Percentiles rank a stretch among this genome's conserved stretches.
These are phyloP conservation scores for Plestiodon gilberti DNA, from an alignment of 2,113 vertebrate species.

Conservation along the genomic window DNA sequence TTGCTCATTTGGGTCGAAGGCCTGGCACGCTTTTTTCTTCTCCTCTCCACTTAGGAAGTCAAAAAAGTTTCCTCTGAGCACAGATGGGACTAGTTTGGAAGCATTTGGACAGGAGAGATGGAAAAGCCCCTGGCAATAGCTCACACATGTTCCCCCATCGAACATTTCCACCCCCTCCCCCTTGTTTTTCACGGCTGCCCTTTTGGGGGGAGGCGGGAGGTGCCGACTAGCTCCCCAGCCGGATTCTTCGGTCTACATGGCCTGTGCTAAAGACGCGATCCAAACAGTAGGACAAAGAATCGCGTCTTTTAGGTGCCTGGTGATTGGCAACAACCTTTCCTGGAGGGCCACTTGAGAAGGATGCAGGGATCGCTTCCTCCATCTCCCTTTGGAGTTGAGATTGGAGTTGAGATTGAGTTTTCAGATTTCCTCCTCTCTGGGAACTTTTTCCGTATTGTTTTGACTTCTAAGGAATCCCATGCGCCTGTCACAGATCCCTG, in stretches of 20 bases:
- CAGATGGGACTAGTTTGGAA: constrained; percentile 31
- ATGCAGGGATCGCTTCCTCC: not conserved
- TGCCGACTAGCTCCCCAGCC: not conserved
- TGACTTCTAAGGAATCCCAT: not conserved
- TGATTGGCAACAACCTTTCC: not conserved
- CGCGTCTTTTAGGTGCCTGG: not conserved
- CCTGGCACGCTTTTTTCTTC: not conserved
- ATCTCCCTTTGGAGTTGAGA: not conserved
- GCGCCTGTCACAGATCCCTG: too few species aligned
- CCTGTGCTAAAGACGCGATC: not conserved
- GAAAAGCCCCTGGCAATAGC: not conserved
- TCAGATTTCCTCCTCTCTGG: too few species aligned
- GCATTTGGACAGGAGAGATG: not conserved
- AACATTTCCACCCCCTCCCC: not conserved
- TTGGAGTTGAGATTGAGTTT: not conserved
- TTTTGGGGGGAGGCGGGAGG: not conserved
- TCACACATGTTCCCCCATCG: not conserved
- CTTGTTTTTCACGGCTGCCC: not conserved
- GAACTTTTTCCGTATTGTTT: not conserved
- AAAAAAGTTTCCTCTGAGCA: not conserved
- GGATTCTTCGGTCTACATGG: not conserved
- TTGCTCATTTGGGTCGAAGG: constrained; percentile 10
- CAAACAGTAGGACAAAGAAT: not conserved
- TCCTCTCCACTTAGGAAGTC: not conserved
- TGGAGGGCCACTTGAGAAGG: not conserved